Evolutionary conservation across 2,797 vertebrate genomes (phyloP).

Genomic region (Todus mexicanus): DNA sequence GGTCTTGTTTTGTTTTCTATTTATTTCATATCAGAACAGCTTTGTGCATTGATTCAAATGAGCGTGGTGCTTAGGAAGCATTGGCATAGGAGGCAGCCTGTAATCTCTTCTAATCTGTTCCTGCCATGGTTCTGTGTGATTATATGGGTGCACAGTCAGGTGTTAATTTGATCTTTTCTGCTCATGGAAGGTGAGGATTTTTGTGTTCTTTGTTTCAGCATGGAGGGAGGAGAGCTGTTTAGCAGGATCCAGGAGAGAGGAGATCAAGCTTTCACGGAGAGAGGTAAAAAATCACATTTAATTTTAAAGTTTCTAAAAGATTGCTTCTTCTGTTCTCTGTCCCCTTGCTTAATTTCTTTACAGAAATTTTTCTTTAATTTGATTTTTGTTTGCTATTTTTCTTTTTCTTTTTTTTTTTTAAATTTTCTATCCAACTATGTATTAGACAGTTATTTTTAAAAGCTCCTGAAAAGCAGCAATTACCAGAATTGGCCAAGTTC

Average conservation of each 20-base stretch:
- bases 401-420: not conserved
- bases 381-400: not conserved
- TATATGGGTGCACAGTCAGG: not conserved
- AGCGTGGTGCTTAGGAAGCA: not conserved
- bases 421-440: not conserved
- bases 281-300: constrained; percentile 78
- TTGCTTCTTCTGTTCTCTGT: not conserved
- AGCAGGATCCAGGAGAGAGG: constrained; percentile 95
- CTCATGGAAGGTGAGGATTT: not conserved
- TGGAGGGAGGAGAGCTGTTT: constrained; percentile 97
- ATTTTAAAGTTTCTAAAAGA: not conserved
- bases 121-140: not conserved
- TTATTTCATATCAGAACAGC: not conserved
- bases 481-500: not conserved
- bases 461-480: not conserved
- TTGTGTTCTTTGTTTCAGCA: constrained; percentile 77
- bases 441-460: not conserved
- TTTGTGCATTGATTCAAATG: not conserved
- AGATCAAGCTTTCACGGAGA: constrained; percentile 97
- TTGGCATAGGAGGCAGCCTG: not conserved
- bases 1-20: not conserved
- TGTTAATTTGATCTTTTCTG: not conserved
- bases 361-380: not conserved
- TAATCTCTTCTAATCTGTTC: not conserved
- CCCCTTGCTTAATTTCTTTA: not conserved